A percentile compares a stretch with the other conserved stretches of the same genome.
phyloP scores from a whole-genome alignment of 2,113 vertebrate species.

The Corydoras maculifer region DNA sequence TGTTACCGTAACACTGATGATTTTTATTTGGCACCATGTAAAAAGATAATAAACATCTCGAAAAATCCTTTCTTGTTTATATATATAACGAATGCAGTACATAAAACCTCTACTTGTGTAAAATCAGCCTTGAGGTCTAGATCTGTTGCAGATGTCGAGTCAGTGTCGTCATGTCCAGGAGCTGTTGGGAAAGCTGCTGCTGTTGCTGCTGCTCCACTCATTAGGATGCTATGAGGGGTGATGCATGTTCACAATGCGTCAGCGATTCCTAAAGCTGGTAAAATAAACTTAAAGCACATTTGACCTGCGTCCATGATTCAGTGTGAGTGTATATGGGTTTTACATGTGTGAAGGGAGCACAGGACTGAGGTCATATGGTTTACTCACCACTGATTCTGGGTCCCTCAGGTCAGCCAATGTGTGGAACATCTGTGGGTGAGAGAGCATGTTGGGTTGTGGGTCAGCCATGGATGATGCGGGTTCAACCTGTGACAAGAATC shows the following conservation, averaged over 20 bases:
- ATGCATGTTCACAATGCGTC: conserved; percentile 34
- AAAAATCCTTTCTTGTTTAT: no score
- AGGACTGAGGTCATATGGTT: conserved; percentile 41
- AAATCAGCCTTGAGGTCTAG: no score
- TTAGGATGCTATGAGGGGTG: conserved; percentile 29
- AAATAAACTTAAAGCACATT: conserved; percentile 45
- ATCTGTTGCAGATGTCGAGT: no score
- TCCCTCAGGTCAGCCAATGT: not conserved
- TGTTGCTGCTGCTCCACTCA: conserved; percentile 11
- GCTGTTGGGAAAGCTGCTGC: no score
- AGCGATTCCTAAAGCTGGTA: conserved; percentile 32
- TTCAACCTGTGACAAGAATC: conserved; percentile 10
- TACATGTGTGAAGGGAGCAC: conserved; percentile 8
- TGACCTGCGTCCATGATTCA: not conserved
- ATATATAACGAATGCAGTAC: no score
- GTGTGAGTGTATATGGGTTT: not conserved
- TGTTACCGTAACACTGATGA: no score
- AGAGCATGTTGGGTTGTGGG: not conserved
- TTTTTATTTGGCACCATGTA: no score
- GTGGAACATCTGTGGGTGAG: not conserved
- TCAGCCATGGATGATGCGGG: conserved; percentile 48
- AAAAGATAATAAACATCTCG: no score
- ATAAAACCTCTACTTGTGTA: no score
- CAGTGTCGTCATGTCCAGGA: no score
- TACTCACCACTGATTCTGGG: conserved; percentile 37